Conservation (phyloP, 2,113 vertebrate genomes). For the Mixornis gularis region DNA sequence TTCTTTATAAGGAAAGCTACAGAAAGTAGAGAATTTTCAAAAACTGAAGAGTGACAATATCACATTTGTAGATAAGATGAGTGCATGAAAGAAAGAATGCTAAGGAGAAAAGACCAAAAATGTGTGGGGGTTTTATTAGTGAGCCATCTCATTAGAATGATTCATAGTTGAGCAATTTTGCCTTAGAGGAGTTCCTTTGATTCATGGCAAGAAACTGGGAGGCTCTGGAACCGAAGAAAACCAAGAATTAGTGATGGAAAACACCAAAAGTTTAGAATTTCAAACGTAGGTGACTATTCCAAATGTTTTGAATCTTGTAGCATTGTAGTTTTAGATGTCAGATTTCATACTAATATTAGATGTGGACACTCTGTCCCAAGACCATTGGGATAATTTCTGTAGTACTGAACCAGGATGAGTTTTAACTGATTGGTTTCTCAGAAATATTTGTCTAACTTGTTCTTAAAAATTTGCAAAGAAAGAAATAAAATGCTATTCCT, state of each 20-base stretch:
- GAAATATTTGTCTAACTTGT: neutral
- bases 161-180: conserved; percentile 20
- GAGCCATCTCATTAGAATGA: conserved; percentile 1
- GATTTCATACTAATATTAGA: neutral
- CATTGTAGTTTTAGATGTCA: neutral
- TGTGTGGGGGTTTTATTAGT: neutral
- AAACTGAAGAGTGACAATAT: neutral
- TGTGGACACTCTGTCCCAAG: neutral
- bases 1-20: neutral
- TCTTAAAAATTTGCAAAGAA: neutral
- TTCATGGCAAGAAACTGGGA: conserved; percentile 5
- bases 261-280: conserved; percentile 9
- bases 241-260: conserved; percentile 11
- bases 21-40: neutral
- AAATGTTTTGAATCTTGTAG: neutral
- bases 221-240: neutral
- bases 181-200: conserved; percentile 24
- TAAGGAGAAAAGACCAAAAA: neutral
- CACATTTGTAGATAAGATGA: neutral
- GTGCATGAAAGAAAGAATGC: neutral
- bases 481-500: neutral
- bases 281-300: neutral
- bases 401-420: neutral
- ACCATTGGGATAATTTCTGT: neutral
- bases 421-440: neutral